Conservation (phyloP, 2,797 vertebrate species). For the Melopsittacus undulatus region DNA sequence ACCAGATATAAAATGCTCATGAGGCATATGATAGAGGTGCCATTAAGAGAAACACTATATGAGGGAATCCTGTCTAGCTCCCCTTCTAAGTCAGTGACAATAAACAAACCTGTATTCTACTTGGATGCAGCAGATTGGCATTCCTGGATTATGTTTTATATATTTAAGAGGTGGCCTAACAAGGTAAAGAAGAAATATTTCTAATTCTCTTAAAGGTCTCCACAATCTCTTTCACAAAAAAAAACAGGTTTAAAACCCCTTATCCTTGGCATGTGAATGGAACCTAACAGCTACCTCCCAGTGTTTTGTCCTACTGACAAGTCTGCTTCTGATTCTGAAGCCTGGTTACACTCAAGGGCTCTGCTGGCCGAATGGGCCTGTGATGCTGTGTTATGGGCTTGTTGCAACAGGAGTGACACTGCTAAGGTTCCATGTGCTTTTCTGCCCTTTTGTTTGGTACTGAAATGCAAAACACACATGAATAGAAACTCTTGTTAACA, state of each 20-base stretch:
- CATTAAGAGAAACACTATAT: not conserved
- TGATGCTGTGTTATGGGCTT: not conserved
- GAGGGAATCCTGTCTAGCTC: not conserved
- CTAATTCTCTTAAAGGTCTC: not conserved
- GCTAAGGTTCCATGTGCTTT: not conserved
- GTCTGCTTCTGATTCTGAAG: not conserved
- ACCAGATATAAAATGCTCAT: not conserved
- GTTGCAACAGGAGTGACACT: not conserved
- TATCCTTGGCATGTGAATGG: fast-evolving
- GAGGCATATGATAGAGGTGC: not conserved
- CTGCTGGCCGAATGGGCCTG: not conserved
- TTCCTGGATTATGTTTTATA: not conserved
- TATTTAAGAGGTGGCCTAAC: not conserved
- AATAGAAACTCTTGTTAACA: not conserved
- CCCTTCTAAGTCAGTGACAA: not conserved
- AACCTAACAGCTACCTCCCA: not conserved
- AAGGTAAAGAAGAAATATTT: not conserved
- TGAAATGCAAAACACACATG: not conserved
- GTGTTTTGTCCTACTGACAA: not conserved
- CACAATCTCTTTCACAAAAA: not conserved
- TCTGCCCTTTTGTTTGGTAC: not conserved
- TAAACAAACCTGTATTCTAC: not conserved
- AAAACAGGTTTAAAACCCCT: not conserved
- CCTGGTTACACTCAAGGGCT: not conserved
- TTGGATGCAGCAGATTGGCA: not conserved